Base-by-base conservation (phyloP, 2,797 vertebrate genomes). In the Cirrhinus molitorella region DNA sequence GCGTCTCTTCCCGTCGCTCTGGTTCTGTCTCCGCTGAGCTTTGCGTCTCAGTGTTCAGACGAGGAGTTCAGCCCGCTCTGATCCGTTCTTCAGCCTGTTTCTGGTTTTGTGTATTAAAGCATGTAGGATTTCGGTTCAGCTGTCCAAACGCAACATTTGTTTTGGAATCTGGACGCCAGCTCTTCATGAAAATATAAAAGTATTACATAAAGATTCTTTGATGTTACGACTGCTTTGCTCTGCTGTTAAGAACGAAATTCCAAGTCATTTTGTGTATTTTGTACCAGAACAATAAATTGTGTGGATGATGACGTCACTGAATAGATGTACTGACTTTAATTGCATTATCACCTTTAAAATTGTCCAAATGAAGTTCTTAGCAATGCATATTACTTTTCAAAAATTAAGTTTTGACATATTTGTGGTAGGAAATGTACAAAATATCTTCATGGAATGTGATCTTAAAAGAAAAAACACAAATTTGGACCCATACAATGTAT, bases 51-150 rank as follows among this genome's bases (percentile, higher is more conserved):
- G 0, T 89, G 74, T 14, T 83, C 71, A 0, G 90, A 92, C 57
- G 92, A 94, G 40, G 89, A 92, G 57, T 92, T 88, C 88, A 91
- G 92, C 84, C 91, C 91, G 0, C 93, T 94, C 5, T 95, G 90
- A 94, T 67, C 12, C n/a, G 9, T 12, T 51, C 70, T 49, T 17
- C 3, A 0, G 3, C 17, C 67, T 16, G 37, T 9, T 34, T 37
- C 47, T 74, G 11, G n/a, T 53, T 53, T 6, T 5, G 1, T 74
- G 19, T 57, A 5, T 37, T 37, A 16, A 74, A 74, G 43, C 16
- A 9, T 4, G 3, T 19, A 0, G 16, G 14, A 3, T 28, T 49
- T 72, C 16, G 17, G 40, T 6, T n/a, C 66, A 3, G 28, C 6
- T 12, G 11, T 12, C 37, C 66, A 47, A 17, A 71, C 43, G 5